Evolutionary conservation across 2,113 vertebrate genomes (phyloP).

Genomic region (Galeopterus variegatus): DNA sequence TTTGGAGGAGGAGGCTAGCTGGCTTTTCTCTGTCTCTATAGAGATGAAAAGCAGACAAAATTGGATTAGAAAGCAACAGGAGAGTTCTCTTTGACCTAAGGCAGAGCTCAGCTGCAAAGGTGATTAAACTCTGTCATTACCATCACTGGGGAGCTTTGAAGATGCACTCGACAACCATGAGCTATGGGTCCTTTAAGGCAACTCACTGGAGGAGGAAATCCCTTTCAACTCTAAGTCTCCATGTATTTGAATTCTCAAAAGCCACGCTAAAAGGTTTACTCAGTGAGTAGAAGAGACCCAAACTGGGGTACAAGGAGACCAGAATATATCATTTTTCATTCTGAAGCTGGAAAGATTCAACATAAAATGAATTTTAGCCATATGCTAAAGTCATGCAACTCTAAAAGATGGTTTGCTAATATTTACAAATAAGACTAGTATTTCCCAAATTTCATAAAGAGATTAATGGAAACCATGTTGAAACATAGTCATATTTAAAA

Average conservation of each 20-base stretch:
- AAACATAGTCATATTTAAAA: not conserved
- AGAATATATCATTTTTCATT: not conserved
- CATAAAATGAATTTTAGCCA: not conserved
- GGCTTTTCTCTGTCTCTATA: constrained; percentile 60
- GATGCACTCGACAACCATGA: not conserved
- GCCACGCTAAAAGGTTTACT: not conserved
- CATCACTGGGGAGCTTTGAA: constrained; percentile 28
- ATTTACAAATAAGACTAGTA: not conserved
- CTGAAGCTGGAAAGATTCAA: constrained; percentile 47
- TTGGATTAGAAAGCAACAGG: constrained; percentile 56
- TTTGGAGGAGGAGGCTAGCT: constrained; percentile 57
- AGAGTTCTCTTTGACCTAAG: constrained; percentile 57
- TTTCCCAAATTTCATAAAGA: not conserved
- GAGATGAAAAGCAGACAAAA: constrained; percentile 72
- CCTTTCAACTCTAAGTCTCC: constrained; percentile 24
- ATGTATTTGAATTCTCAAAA: constrained; percentile 29
- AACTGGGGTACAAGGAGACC: not conserved
- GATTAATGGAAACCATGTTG: not conserved
- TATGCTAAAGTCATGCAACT: not conserved
- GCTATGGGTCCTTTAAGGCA: not conserved
- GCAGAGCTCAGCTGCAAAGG: constrained; percentile 53
- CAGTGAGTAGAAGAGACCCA: not conserved
- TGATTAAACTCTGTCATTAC: constrained; percentile 51
- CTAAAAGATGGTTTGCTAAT: not conserved
- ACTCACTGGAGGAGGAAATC: not conserved